Evolutionary conservation across 2,113 vertebrate genomes (phyloP), one percentile per base, ranked within the genome.

Genomic region (Lycaon pictus): DNA sequence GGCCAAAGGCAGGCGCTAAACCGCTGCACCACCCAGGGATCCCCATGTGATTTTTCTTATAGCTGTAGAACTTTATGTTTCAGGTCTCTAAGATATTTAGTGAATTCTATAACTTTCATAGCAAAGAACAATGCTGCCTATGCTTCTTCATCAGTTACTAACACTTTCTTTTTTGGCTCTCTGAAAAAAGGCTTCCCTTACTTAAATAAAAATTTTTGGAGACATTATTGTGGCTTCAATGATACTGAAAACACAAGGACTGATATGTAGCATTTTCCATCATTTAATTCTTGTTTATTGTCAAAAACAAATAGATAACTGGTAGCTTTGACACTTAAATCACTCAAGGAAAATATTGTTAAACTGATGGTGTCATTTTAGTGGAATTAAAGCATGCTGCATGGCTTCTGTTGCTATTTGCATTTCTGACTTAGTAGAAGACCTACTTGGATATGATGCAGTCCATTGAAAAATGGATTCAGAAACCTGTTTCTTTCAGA

Each of bases 221-320:
- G 62, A 76, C 15, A 85, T 93, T 67, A 90, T 80, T 81, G 20
- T 27, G 81, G 29, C 37, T 92, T 86, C 55, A 51, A 29, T 83
- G 7, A 76, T 86, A 93, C 58, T 92, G 89, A 88, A 88, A 95
- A 86, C 65, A 92, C 8, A 74, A 11, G 37, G 10, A 91, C 48
- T 92, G 91, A 92, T 72, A 89, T 88, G 69, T 86, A 85, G 13
- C 25, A 76, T 88, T 43, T 93, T 83, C 37, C 55, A 37, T 88
- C 29, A 91, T 86, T 95, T 91, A 85, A 72, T 89, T 93, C 32
- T 94, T 96, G 15, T 65, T 94, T 55, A 85, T 87, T 91, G 23
- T 65, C 51, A 80, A 23, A 88, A 65, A 81, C 35, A 91, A 95
- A 23, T 91, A 93, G 32, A 63, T 86, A 93, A 96, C 72, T 62